phyloP scores from a whole-genome alignment of 2,888 invertebrate genomes.

The Tetropium fuscum region DNA sequence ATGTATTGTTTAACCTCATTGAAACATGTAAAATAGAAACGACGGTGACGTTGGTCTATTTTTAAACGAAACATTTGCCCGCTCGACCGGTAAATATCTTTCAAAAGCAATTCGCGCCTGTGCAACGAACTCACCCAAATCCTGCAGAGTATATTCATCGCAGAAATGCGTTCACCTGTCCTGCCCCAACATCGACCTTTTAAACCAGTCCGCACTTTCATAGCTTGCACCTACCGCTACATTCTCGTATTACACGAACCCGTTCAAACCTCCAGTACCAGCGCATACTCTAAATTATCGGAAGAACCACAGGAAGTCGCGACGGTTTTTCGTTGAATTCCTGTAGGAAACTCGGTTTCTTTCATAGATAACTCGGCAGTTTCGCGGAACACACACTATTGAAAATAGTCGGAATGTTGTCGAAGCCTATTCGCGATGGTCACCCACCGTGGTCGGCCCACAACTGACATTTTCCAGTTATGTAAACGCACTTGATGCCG shows the following conservation, averaged over 20 bases:
- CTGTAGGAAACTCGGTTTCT: constrained; percentile 35
- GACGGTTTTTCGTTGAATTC: constrained; percentile 27
- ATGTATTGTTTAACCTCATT: too few species aligned
- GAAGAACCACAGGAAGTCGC: constrained; percentile 37
- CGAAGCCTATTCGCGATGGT: constrained; percentile 18
- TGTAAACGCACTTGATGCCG: constrained; percentile 38
- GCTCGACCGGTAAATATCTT: too few species aligned
- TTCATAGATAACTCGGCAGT: constrained; percentile 10
- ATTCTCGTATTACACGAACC: constrained; percentile 17
- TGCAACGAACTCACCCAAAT: constrained; percentile 57
- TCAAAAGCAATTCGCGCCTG: too few species aligned
- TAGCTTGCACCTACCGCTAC: constrained; percentile 36
- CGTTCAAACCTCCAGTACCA: too few species aligned
- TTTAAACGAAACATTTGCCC: too few species aligned
- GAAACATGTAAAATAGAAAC: too few species aligned
- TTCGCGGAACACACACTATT: not conserved
- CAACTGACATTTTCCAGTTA: constrained; percentile 46
- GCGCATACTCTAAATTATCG: not conserved
- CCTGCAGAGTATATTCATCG: constrained; percentile 57
- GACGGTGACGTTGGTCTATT: too few species aligned
- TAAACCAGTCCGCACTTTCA: constrained; percentile 46
- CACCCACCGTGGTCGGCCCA: constrained; percentile 32
- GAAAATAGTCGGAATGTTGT: constrained; percentile 1
- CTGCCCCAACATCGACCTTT: constrained; percentile 51
- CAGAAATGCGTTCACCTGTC: constrained; percentile 42